Conservation (phyloP, 1,140 invertebrate genomes). For the Drosophila kanapiae region DNA sequence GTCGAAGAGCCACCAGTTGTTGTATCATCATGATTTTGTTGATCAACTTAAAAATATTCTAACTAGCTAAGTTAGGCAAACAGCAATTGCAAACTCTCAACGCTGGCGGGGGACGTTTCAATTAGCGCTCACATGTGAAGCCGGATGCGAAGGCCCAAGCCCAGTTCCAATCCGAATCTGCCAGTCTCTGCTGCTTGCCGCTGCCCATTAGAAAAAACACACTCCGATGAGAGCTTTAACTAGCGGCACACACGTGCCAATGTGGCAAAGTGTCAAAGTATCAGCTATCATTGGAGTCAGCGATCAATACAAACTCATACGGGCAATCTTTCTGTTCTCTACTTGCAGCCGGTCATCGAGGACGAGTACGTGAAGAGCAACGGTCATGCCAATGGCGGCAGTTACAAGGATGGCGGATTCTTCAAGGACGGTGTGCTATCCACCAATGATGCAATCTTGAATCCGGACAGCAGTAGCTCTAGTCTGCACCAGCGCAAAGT, state of each 20-base stretch:
- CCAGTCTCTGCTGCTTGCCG: conserved; percentile 19
- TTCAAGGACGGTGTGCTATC: conserved; percentile 79
- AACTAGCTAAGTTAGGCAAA: conserved; percentile 79
- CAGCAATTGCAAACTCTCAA: conserved; percentile 66
- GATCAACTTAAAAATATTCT: conserved; percentile 82
- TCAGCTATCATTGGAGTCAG: conserved; percentile 7
- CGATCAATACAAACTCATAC: neutral
- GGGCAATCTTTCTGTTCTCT: conserved; percentile 14
- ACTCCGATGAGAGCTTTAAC: conserved; percentile 54
- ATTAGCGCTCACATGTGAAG: conserved; percentile 77
- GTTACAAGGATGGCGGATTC: conserved; percentile 60
- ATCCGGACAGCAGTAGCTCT: conserved; percentile 85
- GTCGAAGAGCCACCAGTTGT: conserved; percentile 2
- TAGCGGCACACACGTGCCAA: conserved; percentile 32
- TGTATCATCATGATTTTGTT: conserved; percentile 53
- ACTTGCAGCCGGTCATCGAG: conserved; percentile 86
- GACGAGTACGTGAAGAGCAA: conserved; percentile 76
- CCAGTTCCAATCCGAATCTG: conserved; percentile 47
- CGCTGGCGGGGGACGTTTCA: conserved; percentile 73
- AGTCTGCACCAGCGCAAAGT: conserved; percentile 85
- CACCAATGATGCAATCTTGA: conserved; percentile 79
- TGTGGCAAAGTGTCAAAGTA: conserved; percentile 11
- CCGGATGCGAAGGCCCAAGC: conserved; percentile 75
- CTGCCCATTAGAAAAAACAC: conserved; percentile 57
- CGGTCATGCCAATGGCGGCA: conserved; percentile 61